These are phyloP conservation scores for Platynereis dumerilii DNA, from an alignment of 2,888 invertebrate species.

Conservation along the genomic window DNA sequence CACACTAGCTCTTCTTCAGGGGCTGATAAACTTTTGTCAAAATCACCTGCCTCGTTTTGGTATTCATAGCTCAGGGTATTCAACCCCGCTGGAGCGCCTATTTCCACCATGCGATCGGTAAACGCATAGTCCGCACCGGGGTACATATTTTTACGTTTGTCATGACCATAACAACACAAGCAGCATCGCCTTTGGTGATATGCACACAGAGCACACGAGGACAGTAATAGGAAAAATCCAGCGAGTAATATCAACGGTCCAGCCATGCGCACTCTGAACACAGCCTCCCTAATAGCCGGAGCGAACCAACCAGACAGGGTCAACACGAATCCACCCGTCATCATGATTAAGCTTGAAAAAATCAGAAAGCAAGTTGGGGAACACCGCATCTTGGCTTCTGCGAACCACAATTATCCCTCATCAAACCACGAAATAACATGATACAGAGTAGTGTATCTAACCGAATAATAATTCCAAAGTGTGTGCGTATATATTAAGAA, in stretches of 20 bases:
- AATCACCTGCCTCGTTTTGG: no score
- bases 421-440: background rate
- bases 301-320: slow-evolving; percentile 26
- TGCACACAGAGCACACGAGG: slow-evolving; percentile 21
- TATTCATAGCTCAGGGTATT: no score
- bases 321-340: slow-evolving; percentile 24
- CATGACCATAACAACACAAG: slow-evolving; percentile 10
- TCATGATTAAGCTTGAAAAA: slow-evolving; percentile 20
- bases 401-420: background rate
- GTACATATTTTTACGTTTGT: background rate
- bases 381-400: slow-evolving; percentile 12
- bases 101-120: no score
- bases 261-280: slow-evolving; percentile 14
- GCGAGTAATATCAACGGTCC: slow-evolving; percentile 15
- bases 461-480: background rate
- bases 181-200: slow-evolving; percentile 17
- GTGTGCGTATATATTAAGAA: no score
- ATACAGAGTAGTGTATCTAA: background rate
- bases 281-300: slow-evolving; percentile 13
- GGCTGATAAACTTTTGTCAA: no score
- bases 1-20: no score
- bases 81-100: no score
- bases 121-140: no score
- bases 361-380: slow-evolving; percentile 16
- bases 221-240: slow-evolving; percentile 10